Evolutionary conservation across 2,797 vertebrate species (phyloP), one percentile per base, ranked within the genome.

Genomic region (Atherinosoma microstoma): DNA sequence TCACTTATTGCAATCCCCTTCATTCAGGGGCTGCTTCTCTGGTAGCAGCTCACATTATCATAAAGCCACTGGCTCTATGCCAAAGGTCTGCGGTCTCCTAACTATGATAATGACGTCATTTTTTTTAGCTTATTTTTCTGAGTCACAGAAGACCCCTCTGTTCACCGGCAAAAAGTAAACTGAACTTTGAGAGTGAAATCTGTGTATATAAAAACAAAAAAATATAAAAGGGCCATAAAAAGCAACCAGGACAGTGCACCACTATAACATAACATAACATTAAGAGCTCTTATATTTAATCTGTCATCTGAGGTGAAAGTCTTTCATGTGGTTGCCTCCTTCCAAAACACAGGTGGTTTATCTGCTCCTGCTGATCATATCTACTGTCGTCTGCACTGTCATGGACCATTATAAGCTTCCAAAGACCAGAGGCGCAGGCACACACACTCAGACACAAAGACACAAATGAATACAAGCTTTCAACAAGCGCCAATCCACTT

Each of bases 401-500:
- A 67, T 85, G 90, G 90, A 92, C 76, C 64, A 82, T 70, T 74
- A 75, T 84, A 75, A 79, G 80, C 76, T 66, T 54, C n/a, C 3
- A 77, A 81, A 76, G 45, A 57, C 36, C 49, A 24, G 35, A 20
- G 49, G 8, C 67, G 58, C 62, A 79, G 73, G 77, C 70, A 72
- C 64, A 32, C 86, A 62, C 45, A 4, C 78, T 82, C 73, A 73
- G 75, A 80, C 61, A 85, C 84, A 87, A 69, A 78, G 92, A 94
- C 92, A 94, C 87, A 95, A 91, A 88, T 90, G 87, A 82, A 80
- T 74, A 80, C 90, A 84, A 67, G 82, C 87, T 71, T 84, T 88
- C 81, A 84, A 95, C 87, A 94, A 94, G 92, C 90, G 89, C 94
- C 93, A 95, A 95, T 94, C 91, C 95, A 92, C 95, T 96, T 99